Evolutionary conservation across 2,797 vertebrate species (phyloP).

Genomic region (Sebastes vulpes): DNA sequence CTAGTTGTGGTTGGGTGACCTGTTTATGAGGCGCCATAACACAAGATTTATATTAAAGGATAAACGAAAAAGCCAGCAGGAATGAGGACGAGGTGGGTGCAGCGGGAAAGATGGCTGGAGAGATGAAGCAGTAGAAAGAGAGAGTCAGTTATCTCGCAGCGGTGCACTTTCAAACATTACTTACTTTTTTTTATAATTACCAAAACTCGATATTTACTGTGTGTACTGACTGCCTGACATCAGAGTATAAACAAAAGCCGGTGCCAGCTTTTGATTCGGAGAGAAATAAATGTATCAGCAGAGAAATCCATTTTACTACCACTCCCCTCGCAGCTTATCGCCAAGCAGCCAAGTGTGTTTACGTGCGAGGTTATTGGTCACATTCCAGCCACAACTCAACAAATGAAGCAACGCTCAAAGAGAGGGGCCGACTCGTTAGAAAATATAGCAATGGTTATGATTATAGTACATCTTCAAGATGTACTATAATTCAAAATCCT

Average conservation of each 20-base stretch:
- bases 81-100: constrained; percentile 26
- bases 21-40: constrained; percentile 66
- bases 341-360: constrained; percentile 14
- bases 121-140: constrained; percentile 35
- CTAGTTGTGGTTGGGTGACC: constrained; percentile 52
- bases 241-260: constrained; percentile 57
- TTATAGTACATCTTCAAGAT: neutral
- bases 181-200: neutral
- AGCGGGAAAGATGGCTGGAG: constrained; percentile 49
- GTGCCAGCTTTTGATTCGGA: constrained; percentile 45
- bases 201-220: constrained; percentile 69
- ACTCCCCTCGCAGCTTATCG: constrained; percentile 16
- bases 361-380: constrained; percentile 11
- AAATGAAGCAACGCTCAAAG: neutral
- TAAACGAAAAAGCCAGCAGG: constrained; percentile 59
- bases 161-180: constrained; percentile 43
- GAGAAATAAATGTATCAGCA: constrained; percentile 51
- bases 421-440: neutral
- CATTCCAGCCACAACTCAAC: constrained; percentile 18
- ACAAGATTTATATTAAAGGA: constrained; percentile 63
- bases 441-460: constrained; percentile 5
- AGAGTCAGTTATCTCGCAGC: constrained; percentile 43
- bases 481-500: neutral
- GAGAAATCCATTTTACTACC: constrained; percentile 63
- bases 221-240: constrained; percentile 29